phyloP scores from a whole-genome alignment of 1,140 invertebrate genomes.

The Maconellicoccus hirsutus region DNA sequence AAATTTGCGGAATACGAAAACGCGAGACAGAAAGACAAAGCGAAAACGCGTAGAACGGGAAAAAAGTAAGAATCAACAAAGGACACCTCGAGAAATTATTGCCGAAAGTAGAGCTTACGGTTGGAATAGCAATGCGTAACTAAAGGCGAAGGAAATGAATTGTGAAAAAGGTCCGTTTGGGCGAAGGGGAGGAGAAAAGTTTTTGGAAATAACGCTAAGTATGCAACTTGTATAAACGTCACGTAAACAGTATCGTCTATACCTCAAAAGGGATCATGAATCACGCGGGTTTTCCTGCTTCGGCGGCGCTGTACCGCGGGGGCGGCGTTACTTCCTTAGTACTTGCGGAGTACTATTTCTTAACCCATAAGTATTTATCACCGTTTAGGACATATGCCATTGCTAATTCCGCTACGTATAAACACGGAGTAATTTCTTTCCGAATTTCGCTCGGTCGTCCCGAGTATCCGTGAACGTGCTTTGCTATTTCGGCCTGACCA shows the following conservation, averaged over 20 bases:
- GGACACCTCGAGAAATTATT: neutral
- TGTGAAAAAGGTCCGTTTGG: neutral
- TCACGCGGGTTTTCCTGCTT: neutral
- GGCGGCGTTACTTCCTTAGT: neutral
- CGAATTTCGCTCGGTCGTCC: neutral
- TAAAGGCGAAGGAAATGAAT: neutral
- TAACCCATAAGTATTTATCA: conserved; percentile 5
- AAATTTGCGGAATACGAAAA: too few species aligned
- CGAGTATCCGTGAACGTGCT: neutral
- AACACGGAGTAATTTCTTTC: neutral
- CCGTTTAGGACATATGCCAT: neutral
- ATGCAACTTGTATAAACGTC: conserved; percentile 8
- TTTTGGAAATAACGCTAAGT: neutral
- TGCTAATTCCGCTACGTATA: conserved; percentile 7
- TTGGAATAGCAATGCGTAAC: neutral
- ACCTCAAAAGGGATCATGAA: conserved; percentile 7
- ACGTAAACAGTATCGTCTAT: conserved; percentile 4
- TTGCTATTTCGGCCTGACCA: too few species aligned
- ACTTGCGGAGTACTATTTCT: neutral
- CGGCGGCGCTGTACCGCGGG: neutral
- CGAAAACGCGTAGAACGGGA: too few species aligned
- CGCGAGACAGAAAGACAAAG: too few species aligned
- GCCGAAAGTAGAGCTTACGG: conserved; percentile 2
- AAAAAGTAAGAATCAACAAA: neutral
- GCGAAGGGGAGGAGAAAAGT: neutral